These are phyloP conservation scores for Pangasius mekongensis DNA, from an alignment of 2,797 vertebrate genomes.

Conservation along the genomic window DNA sequence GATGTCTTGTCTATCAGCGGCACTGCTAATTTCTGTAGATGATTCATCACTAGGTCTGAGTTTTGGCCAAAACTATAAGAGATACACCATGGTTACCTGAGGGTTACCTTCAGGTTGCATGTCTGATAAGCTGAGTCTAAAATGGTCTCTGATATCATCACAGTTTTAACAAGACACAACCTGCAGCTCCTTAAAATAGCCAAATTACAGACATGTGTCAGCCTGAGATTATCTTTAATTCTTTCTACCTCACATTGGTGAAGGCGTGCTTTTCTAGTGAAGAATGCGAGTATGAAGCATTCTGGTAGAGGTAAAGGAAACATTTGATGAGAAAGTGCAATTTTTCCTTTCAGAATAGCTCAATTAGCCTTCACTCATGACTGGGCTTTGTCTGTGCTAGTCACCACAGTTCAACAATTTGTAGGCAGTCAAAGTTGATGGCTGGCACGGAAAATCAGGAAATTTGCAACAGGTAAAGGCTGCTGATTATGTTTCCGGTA, in stretches of 20 bases:
- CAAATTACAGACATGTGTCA: slow-evolving; percentile 24
- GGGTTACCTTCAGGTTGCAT: neutral
- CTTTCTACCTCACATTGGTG: neutral
- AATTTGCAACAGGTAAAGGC: neutral
- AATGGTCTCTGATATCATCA: slow-evolving; percentile 6
- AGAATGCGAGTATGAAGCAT: neutral
- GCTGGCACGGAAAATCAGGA: neutral
- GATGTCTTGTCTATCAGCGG: neutral
- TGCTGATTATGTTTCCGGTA: neutral
- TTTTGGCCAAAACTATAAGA: neutral
- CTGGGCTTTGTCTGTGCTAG: neutral
- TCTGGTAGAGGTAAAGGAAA: neutral
- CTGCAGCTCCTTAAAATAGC: slow-evolving; percentile 6
- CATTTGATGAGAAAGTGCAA: neutral
- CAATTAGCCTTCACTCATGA: neutral
- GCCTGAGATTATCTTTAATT: neutral
- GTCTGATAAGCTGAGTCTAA: neutral
- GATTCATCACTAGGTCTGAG: neutral
- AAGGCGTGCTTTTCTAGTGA: neutral
- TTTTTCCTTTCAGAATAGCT: neutral
- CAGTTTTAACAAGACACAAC: slow-evolving; percentile 34
- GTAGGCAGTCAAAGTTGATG: neutral
- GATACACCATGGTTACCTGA: too few relatives aligned
- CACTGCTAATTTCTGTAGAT: neutral
- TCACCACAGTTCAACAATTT: neutral